A percentile compares a stretch with the other conserved stretches of the same genome.
These are phyloP conservation scores for Gerosis bhagava DNA, from an alignment of 2,888 invertebrate genomes.

Conservation along the genomic window DNA sequence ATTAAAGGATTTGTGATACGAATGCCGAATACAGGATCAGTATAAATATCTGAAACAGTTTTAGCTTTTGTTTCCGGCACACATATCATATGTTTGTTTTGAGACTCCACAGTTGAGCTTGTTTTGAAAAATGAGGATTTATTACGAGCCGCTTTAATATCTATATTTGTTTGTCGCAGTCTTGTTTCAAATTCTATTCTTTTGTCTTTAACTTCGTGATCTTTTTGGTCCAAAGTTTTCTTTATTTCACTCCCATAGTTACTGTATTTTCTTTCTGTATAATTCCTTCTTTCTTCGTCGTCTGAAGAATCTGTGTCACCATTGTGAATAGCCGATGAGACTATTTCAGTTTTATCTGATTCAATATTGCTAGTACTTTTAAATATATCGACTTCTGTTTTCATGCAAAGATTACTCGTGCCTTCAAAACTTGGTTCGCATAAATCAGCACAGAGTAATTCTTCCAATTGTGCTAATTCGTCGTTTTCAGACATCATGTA, in stretches of 20 bases:
- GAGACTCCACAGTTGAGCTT: constrained; percentile 20
- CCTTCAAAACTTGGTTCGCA: constrained; percentile 40
- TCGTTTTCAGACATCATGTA: constrained; percentile 58
- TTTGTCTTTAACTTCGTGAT: constrained; percentile 55
- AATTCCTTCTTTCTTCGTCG: constrained; percentile 90
- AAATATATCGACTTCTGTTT: constrained; percentile 65
- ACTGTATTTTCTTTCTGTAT: constrained; percentile 87
- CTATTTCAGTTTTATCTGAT: constrained; percentile 11
- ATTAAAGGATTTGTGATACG: constrained; percentile 89
- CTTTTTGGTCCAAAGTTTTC: constrained; percentile 75
- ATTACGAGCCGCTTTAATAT: constrained; percentile 52
- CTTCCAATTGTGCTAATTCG: constrained; percentile 69
- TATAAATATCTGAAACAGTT: constrained; percentile 74
- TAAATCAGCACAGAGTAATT: constrained; percentile 66
- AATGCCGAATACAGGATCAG: constrained; percentile 90
- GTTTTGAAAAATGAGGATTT: constrained; percentile 47
- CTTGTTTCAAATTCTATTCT: constrained; percentile 68
- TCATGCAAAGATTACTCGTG: constrained; percentile 25
- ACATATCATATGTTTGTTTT: constrained; percentile 50
- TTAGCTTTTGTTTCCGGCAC: constrained; percentile 55
- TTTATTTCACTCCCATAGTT: constrained; percentile 88
- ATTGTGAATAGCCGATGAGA: constrained; percentile 69
- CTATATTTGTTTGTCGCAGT: constrained; percentile 64
- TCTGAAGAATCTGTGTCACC: constrained; percentile 90
- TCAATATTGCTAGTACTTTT: constrained; percentile 36